Evolutionary conservation across 2,888 invertebrate species (phyloP), one percentile per base, ranked within the genome.

Genomic region (Perizoma flavofasciatum): DNA sequence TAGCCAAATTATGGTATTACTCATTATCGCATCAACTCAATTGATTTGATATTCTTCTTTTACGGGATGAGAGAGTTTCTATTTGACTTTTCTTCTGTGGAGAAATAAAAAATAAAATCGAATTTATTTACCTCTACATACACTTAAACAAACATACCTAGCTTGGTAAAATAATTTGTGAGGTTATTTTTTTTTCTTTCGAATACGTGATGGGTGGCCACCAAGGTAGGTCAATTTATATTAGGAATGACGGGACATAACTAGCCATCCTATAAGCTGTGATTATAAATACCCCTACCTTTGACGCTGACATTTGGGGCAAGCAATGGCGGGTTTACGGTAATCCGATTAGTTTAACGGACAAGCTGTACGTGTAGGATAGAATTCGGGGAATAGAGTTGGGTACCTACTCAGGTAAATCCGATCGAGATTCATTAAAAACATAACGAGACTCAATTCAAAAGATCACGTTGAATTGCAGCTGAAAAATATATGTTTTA

Each of bases 331-430:
- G 69, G 76, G 73, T 75, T 76, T 76, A 75, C 75, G 63, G 70
- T 83, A 85, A 86, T 82, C 81, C 73, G 83, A 83, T 85, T 85
- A 85, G 63, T 54, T 54, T 40, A 59, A 56, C 48, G 50, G 56
- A 55, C 62, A 59, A 58, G 49, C 62, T 55, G 46, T 59, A 61
- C 55, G 54, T 57, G 58, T 41, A 55, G 35, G 49, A 37, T 51
- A 49, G 44, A 40, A 61, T 52, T 55, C 47, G 47, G 54, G 33
- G 49, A 46, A 51, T 59, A 37, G 39, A 51, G 51, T 35, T 22
- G 35, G 45, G 40, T 46, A 34, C n/a, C n/a, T n/a, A n/a, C 48
- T 48, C n/a, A 43, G 32, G 22, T n/a, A 49, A 41, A 61, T 39
- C 53, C 52, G 57, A 61, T 57, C 10, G 49, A 56, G 53, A 33